These are phyloP conservation scores for Ancistrus triradiatus DNA, from an alignment of 2,113 vertebrate genomes.

Conservation along the genomic window DNA sequence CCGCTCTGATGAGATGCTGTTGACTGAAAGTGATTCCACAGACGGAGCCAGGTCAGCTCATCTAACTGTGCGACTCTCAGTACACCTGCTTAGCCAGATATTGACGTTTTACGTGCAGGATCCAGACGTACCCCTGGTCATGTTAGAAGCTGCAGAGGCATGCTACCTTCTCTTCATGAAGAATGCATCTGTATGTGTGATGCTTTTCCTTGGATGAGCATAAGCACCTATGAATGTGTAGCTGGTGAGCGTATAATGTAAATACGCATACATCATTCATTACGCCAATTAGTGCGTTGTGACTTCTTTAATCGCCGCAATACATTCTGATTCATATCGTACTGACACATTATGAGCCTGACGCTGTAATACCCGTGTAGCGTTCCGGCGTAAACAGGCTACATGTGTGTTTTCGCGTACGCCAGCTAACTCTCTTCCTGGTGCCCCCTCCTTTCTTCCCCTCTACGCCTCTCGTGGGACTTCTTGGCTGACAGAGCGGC, in stretches of 20 bases:
- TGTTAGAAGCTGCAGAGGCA: no score
- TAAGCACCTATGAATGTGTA: no score
- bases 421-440: no score
- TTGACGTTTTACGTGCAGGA: no score
- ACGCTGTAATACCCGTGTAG: slow-evolving; percentile 15
- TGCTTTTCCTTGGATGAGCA: no score
- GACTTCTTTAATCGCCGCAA: slow-evolving; percentile 24
- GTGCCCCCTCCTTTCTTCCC: not conserved
- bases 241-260: not conserved
- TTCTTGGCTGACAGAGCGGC: slow-evolving; percentile 55
- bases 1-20: slow-evolving; percentile 43
- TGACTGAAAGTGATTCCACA: slow-evolving; percentile 43
- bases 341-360: not conserved
- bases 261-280: slow-evolving; percentile 1
- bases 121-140: no score
- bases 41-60: slow-evolving; percentile 20
- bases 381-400: no score
- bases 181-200: no score
- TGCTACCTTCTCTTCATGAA: no score
- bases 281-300: not conserved
- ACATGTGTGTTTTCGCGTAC: not conserved
- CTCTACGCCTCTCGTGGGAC: slow-evolving; percentile 51
- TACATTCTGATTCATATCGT: slow-evolving; percentile 11
- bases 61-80: no score
- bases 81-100: no score